Evolutionary conservation across 2,113 vertebrate species (phyloP), one percentile per base, ranked within the genome.

Genomic region (Ibidorhyncha struthersii): DNA sequence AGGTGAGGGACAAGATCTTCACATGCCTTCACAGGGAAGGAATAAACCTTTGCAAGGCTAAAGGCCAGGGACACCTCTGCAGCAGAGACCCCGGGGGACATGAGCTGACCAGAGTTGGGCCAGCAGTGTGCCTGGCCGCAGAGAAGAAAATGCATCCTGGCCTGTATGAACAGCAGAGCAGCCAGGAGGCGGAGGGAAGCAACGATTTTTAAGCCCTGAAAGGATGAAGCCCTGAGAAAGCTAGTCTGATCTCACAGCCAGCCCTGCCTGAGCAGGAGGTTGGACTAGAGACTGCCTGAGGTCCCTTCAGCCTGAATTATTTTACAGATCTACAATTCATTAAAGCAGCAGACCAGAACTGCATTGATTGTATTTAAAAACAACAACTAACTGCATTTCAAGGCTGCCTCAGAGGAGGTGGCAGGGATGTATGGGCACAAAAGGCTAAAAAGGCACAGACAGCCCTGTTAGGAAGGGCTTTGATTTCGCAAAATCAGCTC

Each of bases 261-360:
- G 61, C 65, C 53, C 34, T 47, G 86, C 41, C 36, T 18, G n/a
- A 70, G 86, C 78, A 71, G 61, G 36, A 87, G 76, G 14, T 20
- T 30, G n/a, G 8, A 19, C 34, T 22, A 13, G 23, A 73, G 25
- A 56, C 14, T 0, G 55, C 80, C 89, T 34, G 49, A 26, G 58
- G 89, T 27, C 79, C 92, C 87, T 88, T 90, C 94, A 82, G 41
- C 78, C 74, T 38, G 32, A 50, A 90, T 90, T 71, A 79, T 52
- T 32, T 65, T 4, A 3, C 17, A 17, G 20, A 59, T 91, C 34
- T 52, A 50, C 70, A 74, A 7, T 20, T 59, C 81, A 69, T 69
- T 67, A 36, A 45, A 74, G 89, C 86, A 85, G 65, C 81, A 79
- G 73, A 22, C 8, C 22, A 69, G 66, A 84, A 47, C 47, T 56